Conservation (phyloP, 2,888 invertebrate genomes). For the Poecilus cupreus region DNA sequence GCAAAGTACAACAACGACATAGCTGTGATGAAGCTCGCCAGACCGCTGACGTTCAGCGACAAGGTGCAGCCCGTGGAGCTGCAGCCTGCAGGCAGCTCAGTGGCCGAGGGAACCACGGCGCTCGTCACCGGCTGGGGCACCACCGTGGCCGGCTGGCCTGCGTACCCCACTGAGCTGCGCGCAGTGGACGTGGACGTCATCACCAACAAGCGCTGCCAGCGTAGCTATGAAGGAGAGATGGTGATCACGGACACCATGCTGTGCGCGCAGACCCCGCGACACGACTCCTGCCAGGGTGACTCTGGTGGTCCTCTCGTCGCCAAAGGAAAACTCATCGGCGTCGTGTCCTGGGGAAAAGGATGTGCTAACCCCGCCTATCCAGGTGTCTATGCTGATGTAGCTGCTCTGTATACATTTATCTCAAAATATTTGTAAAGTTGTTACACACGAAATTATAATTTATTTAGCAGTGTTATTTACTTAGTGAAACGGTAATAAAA, state of each 20-base stretch:
- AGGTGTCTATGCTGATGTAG: background rate
- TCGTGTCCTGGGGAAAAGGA: too few species aligned
- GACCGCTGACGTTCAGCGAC: background rate
- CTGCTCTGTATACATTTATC: background rate
- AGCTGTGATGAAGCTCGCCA: too few species aligned
- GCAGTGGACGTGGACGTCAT: background rate
- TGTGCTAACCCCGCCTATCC: background rate
- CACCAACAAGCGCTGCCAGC: background rate
- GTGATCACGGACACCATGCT: background rate
- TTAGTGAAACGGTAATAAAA: background rate
- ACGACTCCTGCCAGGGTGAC: background rate
- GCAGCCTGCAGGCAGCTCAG: background rate
- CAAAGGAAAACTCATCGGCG: too few species aligned
- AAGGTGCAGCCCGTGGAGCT: background rate
- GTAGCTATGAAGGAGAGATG: background rate
- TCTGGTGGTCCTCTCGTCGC: too few species aligned
- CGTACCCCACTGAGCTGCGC: background rate
- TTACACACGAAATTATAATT: too few species aligned
- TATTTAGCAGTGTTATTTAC: background rate
- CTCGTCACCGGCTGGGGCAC: slow-evolving; percentile 29
- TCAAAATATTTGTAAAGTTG: background rate
- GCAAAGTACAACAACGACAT: too few species aligned
- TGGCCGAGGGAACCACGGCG: background rate
- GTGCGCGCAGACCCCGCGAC: background rate
- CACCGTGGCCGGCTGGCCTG: background rate